Evolutionary conservation across 1,140 invertebrate genomes (phyloP).

Genomic region (Dendroctonus ponderosae): DNA sequence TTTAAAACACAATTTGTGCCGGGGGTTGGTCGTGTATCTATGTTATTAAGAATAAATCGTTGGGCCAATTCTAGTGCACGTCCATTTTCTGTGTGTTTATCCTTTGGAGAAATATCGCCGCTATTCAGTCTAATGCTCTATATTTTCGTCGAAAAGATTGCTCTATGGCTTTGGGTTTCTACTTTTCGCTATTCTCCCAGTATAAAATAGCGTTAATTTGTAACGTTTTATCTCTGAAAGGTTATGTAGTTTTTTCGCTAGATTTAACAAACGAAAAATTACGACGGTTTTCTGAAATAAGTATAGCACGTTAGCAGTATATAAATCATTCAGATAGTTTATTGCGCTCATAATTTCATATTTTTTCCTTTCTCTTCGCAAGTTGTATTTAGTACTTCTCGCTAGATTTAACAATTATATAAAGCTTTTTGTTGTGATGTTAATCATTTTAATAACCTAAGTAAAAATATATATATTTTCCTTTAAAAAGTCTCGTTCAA

Average conservation of each 20-base stretch:
- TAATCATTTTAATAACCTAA: too few relatives aligned
- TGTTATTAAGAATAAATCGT: conserved; percentile 32
- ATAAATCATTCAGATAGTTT: too few relatives aligned
- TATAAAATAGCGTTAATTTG: conserved; percentile 32
- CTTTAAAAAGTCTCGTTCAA: too few relatives aligned
- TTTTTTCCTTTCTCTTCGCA: too few relatives aligned
- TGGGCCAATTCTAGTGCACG: conserved; percentile 25
- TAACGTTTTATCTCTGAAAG: conserved; percentile 16
- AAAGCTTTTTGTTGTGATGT: too few relatives aligned
- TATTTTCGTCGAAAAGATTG: conserved; percentile 28
- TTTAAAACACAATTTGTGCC: conserved; percentile 25
- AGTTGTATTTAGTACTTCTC: too few relatives aligned
- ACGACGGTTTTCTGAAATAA: conserved; percentile 1
- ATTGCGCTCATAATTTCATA: too few relatives aligned
- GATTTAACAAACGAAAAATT: conserved; percentile 18
- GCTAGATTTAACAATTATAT: too few relatives aligned
- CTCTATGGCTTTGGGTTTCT: conserved; percentile 19
- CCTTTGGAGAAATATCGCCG: conserved; percentile 28
- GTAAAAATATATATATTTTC: too few relatives aligned
- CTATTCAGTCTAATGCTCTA: conserved; percentile 31
- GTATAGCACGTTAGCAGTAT: too few relatives aligned
- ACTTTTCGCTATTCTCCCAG: conserved; percentile 19
- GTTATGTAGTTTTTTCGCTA: conserved; percentile 13
- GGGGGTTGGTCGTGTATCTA: conserved; percentile 10
- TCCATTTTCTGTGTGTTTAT: conserved; percentile 32